These are phyloP conservation scores for Philaenus spumarius DNA, from an alignment of 1,140 invertebrate genomes.

Conservation along the genomic window DNA sequence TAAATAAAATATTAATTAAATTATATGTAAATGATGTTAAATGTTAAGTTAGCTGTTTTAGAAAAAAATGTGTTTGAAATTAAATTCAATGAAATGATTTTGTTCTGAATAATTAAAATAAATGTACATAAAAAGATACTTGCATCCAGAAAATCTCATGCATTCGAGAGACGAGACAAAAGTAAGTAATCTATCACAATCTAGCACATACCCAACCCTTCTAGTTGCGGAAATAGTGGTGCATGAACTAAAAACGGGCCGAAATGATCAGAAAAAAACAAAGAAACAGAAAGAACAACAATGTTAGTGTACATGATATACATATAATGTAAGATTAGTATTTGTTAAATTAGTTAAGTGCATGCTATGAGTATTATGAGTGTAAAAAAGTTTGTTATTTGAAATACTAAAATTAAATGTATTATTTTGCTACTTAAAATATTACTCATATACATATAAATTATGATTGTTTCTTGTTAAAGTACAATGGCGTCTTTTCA, in stretches of 20 bases:
- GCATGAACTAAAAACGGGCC: conserved; percentile 54
- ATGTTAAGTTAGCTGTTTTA: too few relatives aligned
- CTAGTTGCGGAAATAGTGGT: conserved; percentile 59
- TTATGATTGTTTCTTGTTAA: too few relatives aligned
- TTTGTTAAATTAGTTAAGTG: background rate
- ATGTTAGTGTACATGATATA: conserved; percentile 21
- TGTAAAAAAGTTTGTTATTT: too few relatives aligned
- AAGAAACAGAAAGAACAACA: conserved; percentile 22
- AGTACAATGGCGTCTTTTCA: too few relatives aligned
- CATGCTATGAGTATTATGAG: background rate
- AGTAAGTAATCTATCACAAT: background rate
- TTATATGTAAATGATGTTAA: too few relatives aligned
- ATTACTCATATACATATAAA: too few relatives aligned
- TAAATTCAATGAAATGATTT: too few relatives aligned
- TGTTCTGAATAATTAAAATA: too few relatives aligned
- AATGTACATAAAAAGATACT: background rate
- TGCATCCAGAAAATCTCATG: conserved; percentile 2
- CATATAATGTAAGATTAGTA: background rate
- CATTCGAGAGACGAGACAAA: background rate
- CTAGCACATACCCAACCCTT: conserved; percentile 58
- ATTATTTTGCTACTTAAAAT: too few relatives aligned
- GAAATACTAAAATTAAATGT: too few relatives aligned
- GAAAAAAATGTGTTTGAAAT: too few relatives aligned
- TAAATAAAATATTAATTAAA: too few relatives aligned
- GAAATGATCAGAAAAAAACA: conserved; percentile 40